Evolutionary conservation across 1,140 invertebrate genomes (phyloP).

Genomic region (Camponotus vicinus): DNA sequence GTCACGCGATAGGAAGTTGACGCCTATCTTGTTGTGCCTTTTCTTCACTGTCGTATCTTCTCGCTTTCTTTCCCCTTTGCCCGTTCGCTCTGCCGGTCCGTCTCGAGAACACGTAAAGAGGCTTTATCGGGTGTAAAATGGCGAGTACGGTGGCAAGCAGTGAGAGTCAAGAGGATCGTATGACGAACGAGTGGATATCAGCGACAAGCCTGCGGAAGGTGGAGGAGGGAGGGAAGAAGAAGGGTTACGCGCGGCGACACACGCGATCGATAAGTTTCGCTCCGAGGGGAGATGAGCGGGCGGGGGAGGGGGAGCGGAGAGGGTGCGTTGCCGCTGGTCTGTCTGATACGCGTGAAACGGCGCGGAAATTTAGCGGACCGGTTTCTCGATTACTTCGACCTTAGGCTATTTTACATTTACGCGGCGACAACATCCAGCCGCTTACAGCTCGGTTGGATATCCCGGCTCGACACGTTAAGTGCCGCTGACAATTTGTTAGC

Average conservation of each 20-base stretch:
- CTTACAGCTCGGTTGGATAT: conserved; percentile 67
- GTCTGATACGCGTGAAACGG: conserved; percentile 34
- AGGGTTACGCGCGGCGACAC: conserved; percentile 59
- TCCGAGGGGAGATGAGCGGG: background rate
- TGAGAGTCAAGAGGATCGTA: conserved; percentile 64
- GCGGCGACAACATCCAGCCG: conserved; percentile 24
- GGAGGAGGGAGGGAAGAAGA: conserved; percentile 24
- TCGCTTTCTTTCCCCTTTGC: conserved; percentile 1
- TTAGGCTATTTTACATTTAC: conserved; percentile 46
- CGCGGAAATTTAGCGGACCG: conserved; percentile 54
- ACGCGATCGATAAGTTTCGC: conserved; percentile 69
- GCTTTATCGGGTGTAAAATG: conserved; percentile 77
- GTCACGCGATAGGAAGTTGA: conserved; percentile 50
- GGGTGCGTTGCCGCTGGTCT: background rate
- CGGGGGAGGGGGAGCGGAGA: background rate
- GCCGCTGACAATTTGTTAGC: conserved; percentile 52
- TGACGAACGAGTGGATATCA: conserved; percentile 61
- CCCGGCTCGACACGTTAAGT: conserved; percentile 52
- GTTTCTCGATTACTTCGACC: conserved; percentile 53
- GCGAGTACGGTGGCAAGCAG: conserved; percentile 47
- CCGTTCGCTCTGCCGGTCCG: conserved; percentile 25
- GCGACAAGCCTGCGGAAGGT: background rate
- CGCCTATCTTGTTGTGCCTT: conserved; percentile 14
- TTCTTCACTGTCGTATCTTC: conserved; percentile 11
- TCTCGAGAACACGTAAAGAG: conserved; percentile 68